Base-by-base conservation (phyloP, 2,797 vertebrate genomes). In the Sebastes minor region DNA sequence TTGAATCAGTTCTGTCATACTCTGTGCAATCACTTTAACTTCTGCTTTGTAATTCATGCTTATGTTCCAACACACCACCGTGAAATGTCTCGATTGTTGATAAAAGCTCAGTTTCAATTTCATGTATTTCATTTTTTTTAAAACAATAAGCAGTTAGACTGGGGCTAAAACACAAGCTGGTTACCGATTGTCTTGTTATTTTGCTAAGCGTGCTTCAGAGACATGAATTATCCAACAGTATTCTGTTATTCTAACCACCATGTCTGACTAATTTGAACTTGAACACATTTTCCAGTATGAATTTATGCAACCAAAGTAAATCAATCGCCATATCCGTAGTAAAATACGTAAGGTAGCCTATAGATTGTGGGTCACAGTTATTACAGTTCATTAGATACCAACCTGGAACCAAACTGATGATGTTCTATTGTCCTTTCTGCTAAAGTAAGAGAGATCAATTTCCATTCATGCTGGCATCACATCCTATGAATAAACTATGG, bases 381-480 rank as follows among this genome's bases (percentile, higher is more conserved):
- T 67, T 53, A 68, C 3, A 6, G 14, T 20, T 18, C 16, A 46
- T 52, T 22, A 68, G 27, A 53, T 22, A 66, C 20, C 13, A 65
- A 63, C 6, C 18, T 30, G 6, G 6, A 57, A 27, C 25, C 10
- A 53, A 53, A 35, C 9, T 46, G 11, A 38, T 63, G 27, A 61
- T 32, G 22, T 27, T 6, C 5, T 23, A 20, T 25, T 20, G 4
- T 38, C 30, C n/a, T 55, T 56, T 18, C 42, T 46, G 42, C 42
- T 46, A 46, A 42, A 62, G n/a, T 52, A 49, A 62, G 8, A 60
- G 13, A 60, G 4, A 49, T n/a, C 3, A 18, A 10, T 35, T 27
- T 28, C 23, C 62, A 57, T 46, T 76, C 55, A 60, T 67, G 64
- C 38, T 60, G 95, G 90, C 96, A 96, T 93, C 92, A 94, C 95